phyloP scores from a whole-genome alignment of 2,113 vertebrate species.

The Cavia aperea region DNA sequence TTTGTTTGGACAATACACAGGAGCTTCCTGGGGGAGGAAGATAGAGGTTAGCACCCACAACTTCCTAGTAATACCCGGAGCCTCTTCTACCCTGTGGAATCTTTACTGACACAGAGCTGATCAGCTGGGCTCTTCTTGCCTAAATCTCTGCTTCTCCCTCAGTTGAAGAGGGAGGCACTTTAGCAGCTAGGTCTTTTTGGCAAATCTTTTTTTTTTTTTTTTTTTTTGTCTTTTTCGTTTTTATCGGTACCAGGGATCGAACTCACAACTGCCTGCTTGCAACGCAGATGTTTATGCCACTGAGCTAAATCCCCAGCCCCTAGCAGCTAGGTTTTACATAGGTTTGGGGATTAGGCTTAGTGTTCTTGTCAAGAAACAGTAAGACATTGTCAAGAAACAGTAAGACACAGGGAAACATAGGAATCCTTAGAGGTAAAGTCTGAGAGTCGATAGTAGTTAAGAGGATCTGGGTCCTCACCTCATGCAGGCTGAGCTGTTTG shows the following conservation, averaged over 20 bases:
- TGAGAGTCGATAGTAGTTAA: background rate
- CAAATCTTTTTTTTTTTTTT: too few relatives aligned
- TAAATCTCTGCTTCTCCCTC: background rate
- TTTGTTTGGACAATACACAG: background rate
- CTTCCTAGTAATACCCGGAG: background rate
- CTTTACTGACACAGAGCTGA: background rate
- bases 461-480: constrained; percentile 78
- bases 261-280: too few relatives aligned
- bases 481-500: constrained; percentile 93
- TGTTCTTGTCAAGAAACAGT: background rate
- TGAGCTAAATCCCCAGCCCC: too few relatives aligned
- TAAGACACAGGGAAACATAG: background rate
- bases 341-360: background rate
- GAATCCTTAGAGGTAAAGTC: background rate
- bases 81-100: background rate
- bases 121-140: too few relatives aligned
- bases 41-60: background rate
- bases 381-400: background rate
- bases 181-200: background rate
- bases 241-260: too few relatives aligned
- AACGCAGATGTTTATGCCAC: too few relatives aligned
- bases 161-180: background rate
- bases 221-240: too few relatives aligned
- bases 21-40: background rate
- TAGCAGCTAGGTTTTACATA: background rate